Percentiles rank a stretch among this genome's conserved stretches.
These are phyloP conservation scores for Phallusia fumigata DNA, from an alignment of 23 tunicate genomes.

Conservation along the genomic window DNA sequence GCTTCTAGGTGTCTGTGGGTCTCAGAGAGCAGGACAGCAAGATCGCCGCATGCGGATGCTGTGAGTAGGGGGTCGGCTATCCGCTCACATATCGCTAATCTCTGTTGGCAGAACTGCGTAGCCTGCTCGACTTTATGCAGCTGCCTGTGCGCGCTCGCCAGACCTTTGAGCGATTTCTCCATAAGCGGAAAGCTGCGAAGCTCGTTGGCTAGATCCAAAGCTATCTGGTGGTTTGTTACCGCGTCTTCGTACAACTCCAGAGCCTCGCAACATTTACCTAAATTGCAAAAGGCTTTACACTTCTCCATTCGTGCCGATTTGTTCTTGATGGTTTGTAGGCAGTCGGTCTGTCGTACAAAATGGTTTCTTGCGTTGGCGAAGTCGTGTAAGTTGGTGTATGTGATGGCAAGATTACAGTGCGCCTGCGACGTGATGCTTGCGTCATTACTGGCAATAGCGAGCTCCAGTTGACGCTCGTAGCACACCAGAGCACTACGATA, in stretches of 20 bases:
- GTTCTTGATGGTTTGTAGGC: background rate
- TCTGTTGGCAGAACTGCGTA: slow-evolving; percentile 19
- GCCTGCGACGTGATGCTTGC: slow-evolving; percentile 35
- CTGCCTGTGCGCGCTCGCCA: slow-evolving; percentile 23
- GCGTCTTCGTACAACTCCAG: slow-evolving; percentile 43
- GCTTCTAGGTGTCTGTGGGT: slow-evolving; percentile 37
- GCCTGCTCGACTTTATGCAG: slow-evolving; percentile 25
- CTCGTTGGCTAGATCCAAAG: slow-evolving; percentile 26
- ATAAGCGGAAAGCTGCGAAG: slow-evolving; percentile 20
- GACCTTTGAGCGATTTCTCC: slow-evolving; percentile 39
- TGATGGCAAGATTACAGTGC: slow-evolving; percentile 64
- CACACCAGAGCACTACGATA: slow-evolving; percentile 44
- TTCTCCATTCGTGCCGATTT: slow-evolving; percentile 27
- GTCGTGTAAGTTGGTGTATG: slow-evolving; percentile 48
- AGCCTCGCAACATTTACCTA: slow-evolving; percentile 65
- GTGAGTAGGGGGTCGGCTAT: slow-evolving; percentile 1
- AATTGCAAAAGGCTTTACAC: slow-evolving; percentile 39
- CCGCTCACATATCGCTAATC: slow-evolving; percentile 27
- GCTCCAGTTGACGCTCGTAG: slow-evolving; percentile 63
- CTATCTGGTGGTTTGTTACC: slow-evolving; percentile 10
- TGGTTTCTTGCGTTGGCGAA: slow-evolving; percentile 38
- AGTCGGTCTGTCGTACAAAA: slow-evolving; percentile 41
- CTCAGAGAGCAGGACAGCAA: slow-evolving; percentile 44
- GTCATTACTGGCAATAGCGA: slow-evolving; percentile 29
- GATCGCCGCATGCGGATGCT: slow-evolving; percentile 68